Conservation (phyloP, 2,113 vertebrate species). For the Gymnorhina tibicen region DNA sequence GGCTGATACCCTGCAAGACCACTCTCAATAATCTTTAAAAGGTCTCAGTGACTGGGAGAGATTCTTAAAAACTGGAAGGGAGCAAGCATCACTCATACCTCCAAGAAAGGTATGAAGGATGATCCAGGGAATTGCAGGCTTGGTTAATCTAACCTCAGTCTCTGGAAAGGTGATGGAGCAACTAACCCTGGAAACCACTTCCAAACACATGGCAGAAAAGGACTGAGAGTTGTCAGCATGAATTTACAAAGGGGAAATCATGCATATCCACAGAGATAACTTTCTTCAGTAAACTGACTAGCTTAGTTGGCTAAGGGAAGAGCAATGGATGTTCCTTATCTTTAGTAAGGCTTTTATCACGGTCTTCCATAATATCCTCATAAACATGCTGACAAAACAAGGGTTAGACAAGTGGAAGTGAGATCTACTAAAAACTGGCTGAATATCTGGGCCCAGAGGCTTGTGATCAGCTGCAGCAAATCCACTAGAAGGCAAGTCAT, state of each 20-base stretch:
- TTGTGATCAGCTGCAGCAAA: background rate
- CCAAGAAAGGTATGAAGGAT: background rate
- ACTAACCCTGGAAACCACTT: background rate
- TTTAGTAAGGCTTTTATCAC: background rate
- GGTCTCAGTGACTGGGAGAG: background rate
- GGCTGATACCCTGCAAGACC: background rate
- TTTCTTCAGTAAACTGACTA: background rate
- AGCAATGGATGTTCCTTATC: background rate
- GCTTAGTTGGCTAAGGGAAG: background rate
- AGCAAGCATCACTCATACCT: background rate
- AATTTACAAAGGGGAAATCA: background rate
- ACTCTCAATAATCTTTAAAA: background rate
- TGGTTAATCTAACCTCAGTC: background rate
- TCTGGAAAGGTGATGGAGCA: background rate
- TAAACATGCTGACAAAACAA: background rate
- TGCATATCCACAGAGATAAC: background rate
- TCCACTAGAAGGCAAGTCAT: background rate
- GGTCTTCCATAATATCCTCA: background rate
- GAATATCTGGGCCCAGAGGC: background rate
- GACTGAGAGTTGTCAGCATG: background rate
- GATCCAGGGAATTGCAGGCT: background rate
- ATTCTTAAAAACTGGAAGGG: background rate
- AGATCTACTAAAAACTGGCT: background rate
- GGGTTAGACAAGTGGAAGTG: background rate
- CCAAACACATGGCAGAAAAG: background rate